Evolutionary conservation across 2,797 vertebrate species (phyloP), one percentile per base, ranked within the genome.

Genomic region (Spinus olivaceus): DNA sequence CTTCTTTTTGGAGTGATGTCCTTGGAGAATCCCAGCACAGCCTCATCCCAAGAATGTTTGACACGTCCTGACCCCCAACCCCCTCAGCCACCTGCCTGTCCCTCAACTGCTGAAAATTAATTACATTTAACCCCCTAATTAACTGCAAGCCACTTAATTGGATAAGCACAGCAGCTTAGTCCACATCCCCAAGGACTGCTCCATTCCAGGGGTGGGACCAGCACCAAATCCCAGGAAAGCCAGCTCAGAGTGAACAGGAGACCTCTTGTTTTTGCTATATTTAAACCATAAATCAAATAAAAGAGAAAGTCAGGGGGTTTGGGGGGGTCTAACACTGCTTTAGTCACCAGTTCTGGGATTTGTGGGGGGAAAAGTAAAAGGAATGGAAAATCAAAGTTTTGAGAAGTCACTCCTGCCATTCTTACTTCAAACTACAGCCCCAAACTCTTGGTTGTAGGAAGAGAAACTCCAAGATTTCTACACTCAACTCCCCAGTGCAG

Each of bases 391-490:
- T 21, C 16, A 30, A 30, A 32, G 4, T 33, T 8, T 23, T 37
- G 41, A 64, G 39, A 88, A 9, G 1, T 33, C 64, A 8, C 12
- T 44, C 3, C 0, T 5, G 12, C 23, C 14, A 15, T 16, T 85
- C 6, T 8, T 5, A 5, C 4, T 28, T 15, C 14, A 8, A 7
- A 20, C 3, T 8, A 1, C 5, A 63, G 66, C 30, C 57, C 61
- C 54, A 57, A 86, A 41, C 2, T 7, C 5, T 0, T 1, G 33
- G 12, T 0, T 11, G 9, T 2, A n/a, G 47, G 3, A 25, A 24
- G 27, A 3, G 49, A 60, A 44, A 14, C 18, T 54, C 63, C 35
- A 32, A 22, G 8, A 19, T 21, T 79, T 15, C 56, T 14, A 4
- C 2, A 0, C 33, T 54, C 46, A 28, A 2, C 25, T 33, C 16